Conservation (phyloP, 1,140 invertebrate species). For the Zaprionus tsacasi region DNA sequence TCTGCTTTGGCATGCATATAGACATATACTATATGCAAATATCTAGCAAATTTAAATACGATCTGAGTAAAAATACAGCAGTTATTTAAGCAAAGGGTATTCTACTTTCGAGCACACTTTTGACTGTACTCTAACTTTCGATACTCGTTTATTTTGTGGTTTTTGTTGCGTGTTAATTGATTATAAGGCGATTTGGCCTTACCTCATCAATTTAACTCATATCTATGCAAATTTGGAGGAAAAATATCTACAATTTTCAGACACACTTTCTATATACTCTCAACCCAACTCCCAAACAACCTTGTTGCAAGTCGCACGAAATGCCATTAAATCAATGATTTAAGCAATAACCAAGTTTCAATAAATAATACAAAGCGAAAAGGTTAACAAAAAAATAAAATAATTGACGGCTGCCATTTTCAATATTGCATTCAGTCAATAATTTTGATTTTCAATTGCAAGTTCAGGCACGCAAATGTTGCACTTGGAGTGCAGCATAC, state of each 20-base stretch:
- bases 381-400: not conserved
- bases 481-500: constrained; percentile 26
- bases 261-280: not conserved
- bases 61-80: too few relatives aligned
- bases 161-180: constrained; percentile 16
- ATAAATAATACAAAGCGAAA: constrained; percentile 7
- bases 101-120: too few relatives aligned
- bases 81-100: too few relatives aligned
- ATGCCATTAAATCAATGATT: constrained; percentile 39
- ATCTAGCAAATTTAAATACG: too few relatives aligned
- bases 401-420: constrained; percentile 16
- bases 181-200: constrained; percentile 9
- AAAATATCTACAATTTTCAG: not conserved
- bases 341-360: constrained; percentile 55
- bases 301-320: constrained; percentile 36
- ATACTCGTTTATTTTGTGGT: not conserved
- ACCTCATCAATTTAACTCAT: not conserved
- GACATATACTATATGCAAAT: too few relatives aligned
- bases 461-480: constrained; percentile 33
- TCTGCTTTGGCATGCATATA: too few relatives aligned
- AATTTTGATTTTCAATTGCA: constrained; percentile 34
- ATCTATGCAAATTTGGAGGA: not conserved
- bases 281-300: not conserved
- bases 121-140: too few relatives aligned
- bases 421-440: constrained; percentile 32